Base-by-base conservation (phyloP, 2,797 vertebrate genomes). In the Somateria mollissima region DNA sequence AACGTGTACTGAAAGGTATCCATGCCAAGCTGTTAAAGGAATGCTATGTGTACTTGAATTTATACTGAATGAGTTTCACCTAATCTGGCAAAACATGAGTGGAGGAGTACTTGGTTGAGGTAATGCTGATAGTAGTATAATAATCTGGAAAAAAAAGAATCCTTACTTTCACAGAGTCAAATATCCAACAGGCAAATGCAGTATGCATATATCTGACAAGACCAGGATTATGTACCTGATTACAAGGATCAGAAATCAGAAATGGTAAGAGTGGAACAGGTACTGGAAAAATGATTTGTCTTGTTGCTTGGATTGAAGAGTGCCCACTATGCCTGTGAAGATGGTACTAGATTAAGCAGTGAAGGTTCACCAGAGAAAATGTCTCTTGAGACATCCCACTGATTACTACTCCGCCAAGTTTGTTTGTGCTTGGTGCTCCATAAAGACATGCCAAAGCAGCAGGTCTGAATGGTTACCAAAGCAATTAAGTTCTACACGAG, bases 121-220 rank as follows among this genome's bases (percentile, higher is more conserved):
- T 90, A 81, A 90, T 57, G 64, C 66, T 88, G 54, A 49, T 84
- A 25, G n/a, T n/a, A 51, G 13, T 25, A 22, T 45, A 73, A 87
- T 14, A 56, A 80, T 85, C 71, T 67, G 78, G 70, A 54, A 69
- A 80, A 80, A 89, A 61, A 76, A 65, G 53, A 76, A 62, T 85
- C 61, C 78, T 91, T 14, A 11, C 56, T 80, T 90, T 66, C 76
- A 89, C 71, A 47, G 90, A 94, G 86, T 94, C 88, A 72, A 11
- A 89, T 82, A 87, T 87, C 88, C 84, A 95, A 87, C 90, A 94
- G 92, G 93, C 84, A 95, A 86, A 86, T 84, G 95, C 74, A 95
- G 43, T n/a, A 53, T 77, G 62, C 0, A 1, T 60, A 0, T 61
- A 58, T 30, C 45, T n/a, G 25, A 54, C n/a, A 75, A 61, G 27